Evolutionary conservation across 1,140 invertebrate species (phyloP).

Genomic region (Tetramorium parvispinum): DNA sequence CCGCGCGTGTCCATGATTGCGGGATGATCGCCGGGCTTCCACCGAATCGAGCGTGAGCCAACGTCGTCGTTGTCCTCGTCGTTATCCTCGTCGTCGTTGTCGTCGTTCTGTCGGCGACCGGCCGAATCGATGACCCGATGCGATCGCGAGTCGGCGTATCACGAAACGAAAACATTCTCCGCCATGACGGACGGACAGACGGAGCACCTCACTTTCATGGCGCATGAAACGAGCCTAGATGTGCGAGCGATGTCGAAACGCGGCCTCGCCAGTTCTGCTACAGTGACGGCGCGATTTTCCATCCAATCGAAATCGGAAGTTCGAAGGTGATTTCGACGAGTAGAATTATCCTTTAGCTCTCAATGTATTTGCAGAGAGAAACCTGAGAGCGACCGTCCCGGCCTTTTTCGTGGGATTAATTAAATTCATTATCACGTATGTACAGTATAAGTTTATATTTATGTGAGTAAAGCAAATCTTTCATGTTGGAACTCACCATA

Average conservation of each 20-base stretch:
- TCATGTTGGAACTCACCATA: no score
- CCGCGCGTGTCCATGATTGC: conserved; percentile 82
- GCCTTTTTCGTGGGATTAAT: no score
- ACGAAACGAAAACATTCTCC: conserved; percentile 72
- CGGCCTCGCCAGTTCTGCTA: background rate
- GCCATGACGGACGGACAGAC: conserved; percentile 68
- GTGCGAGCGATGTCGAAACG: background rate
- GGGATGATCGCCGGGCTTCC: background rate
- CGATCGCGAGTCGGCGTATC: conserved; percentile 49
- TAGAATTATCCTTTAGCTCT: no score
- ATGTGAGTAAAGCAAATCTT: no score
- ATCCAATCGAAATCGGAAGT: background rate
- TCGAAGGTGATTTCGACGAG: background rate
- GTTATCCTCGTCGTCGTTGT: background rate
- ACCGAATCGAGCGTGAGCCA: conserved; percentile 26
- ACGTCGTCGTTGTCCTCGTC: background rate
- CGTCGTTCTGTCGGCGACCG: background rate
- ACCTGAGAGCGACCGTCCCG: no score
- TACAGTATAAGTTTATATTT: no score
- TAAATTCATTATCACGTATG: no score
- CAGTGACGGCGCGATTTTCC: background rate
- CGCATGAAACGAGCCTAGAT: background rate
- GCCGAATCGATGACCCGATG: conserved; percentile 45
- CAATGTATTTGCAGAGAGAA: no score
- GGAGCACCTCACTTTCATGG: conserved; percentile 43